Evolutionary conservation across 2,888 invertebrate genomes (phyloP), one percentile per base, ranked within the genome.

Genomic region (Uropetala carovei): DNA sequence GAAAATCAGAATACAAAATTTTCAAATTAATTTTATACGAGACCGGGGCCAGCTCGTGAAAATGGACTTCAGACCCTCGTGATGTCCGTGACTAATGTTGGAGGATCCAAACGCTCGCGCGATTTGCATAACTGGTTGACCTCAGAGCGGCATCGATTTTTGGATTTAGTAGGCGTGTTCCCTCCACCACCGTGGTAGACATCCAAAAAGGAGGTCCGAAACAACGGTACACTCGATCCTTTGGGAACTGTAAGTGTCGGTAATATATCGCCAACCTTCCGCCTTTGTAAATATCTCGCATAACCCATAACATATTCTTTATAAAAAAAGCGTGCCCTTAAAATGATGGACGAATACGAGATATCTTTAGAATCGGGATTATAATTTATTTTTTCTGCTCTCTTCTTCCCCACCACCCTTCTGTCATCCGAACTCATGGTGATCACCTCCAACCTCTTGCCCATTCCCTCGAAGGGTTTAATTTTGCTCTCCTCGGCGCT

Each of bases 71-170:
- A 68, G 68, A 75, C 75, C 13, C 75, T 27, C 13, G 43, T 64
- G 16, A 30, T 86, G 59, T 59, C 60, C 64, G 18, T 89, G 89
- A 89, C 43, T 89, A 68, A 89, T 89, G 89, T 43, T n/a, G 14
- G 18, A n/a, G 27, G 85, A 13, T n/a, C 59, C 86, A 27, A 68
- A 22, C 85, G 11, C 18, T 13, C 64, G 89, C 64, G 18, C 30
- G 30, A 89, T 89, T 89, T 64, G 89, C 89, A 89, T 89, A 89
- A 89, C 89, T 43, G 89, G 89, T 89, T 30, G 27, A 75, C 75
- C 22, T 43, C 86, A 60, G 16, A 18, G 30, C 30, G 27, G 27
- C 60, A 30, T 60, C 64, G 89, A 64, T 64, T 89, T 68, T 89
- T 89, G 64, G 89, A 43, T 43, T 57, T 83, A n/a, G 83, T 83